Evolutionary conservation across 2,888 invertebrate species (phyloP).

Genomic region (Antheraea assamensis): DNA sequence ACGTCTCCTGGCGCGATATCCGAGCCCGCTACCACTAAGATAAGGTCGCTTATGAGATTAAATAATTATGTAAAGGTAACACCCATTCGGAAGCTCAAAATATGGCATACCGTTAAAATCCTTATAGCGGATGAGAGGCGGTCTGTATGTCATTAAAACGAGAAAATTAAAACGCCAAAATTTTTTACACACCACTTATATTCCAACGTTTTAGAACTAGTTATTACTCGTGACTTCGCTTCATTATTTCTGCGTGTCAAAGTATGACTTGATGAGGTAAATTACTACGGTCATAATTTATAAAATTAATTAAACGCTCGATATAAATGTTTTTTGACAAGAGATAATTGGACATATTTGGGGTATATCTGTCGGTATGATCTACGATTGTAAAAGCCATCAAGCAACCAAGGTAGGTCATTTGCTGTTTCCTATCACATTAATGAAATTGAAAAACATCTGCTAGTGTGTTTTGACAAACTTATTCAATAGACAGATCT

Average conservation of each 20-base stretch:
- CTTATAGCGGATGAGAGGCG: constrained; percentile 57
- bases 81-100: constrained; percentile 63
- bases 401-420: no score
- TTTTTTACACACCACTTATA: background rate
- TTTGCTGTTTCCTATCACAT: no score
- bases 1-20: background rate
- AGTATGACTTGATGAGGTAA: no score
- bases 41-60: background rate
- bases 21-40: background rate
- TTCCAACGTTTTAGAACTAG: background rate
- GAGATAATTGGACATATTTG: no score
- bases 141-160: constrained; percentile 49
- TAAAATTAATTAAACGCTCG: no score
- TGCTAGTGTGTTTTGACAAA: no score
- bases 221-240: background rate
- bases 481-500: no score
- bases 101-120: constrained; percentile 58
- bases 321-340: no score
- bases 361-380: no score
- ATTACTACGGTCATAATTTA: no score
- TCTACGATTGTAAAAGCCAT: no score
- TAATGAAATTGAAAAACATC: no score
- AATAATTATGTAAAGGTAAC: constrained; percentile 34
- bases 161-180: constrained; percentile 40
- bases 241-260: background rate